Conservation (phyloP, 2,888 invertebrate species). For the Kuschelorhynchus macadamiae region DNA sequence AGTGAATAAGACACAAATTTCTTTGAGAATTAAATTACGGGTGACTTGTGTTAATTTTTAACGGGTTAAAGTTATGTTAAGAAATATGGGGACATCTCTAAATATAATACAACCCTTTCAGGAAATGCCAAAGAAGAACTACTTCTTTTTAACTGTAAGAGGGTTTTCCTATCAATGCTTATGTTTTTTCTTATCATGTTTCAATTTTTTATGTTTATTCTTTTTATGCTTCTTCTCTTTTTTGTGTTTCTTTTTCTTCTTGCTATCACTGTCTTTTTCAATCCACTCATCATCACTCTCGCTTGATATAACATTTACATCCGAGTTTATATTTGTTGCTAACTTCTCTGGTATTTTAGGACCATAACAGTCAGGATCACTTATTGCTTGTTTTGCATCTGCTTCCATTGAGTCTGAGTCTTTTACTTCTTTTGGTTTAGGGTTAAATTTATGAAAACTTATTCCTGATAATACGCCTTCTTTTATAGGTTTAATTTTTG, state of each 20-base stretch:
- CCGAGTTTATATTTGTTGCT: slow-evolving; percentile 19
- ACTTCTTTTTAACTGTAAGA: no score
- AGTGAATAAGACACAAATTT: no score
- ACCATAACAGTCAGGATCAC: slow-evolving; percentile 53
- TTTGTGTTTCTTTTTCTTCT: slow-evolving; percentile 55
- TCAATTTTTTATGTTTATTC: slow-evolving; percentile 70
- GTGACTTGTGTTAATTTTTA: no score
- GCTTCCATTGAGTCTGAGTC: not conserved
- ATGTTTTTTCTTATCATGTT: slow-evolving; percentile 53
- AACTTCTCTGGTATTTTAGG: slow-evolving; percentile 56
- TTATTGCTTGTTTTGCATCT: slow-evolving; percentile 22
- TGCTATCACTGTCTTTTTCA: slow-evolving; percentile 54
- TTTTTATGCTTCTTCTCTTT: slow-evolving; percentile 67
- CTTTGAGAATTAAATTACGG: no score
- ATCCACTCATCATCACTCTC: slow-evolving; percentile 60
- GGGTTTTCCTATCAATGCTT: no score
- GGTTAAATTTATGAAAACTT: slow-evolving; percentile 54
- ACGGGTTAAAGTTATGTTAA: no score
- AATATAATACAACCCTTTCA: no score
- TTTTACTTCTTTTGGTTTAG: slow-evolving; percentile 11
- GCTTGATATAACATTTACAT: slow-evolving; percentile 35
- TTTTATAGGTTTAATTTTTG: slow-evolving; percentile 65
- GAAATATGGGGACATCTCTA: no score
- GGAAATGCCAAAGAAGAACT: no score
- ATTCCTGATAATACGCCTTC: slow-evolving; percentile 65